phyloP scores from a whole-genome alignment of 2,797 vertebrate species.

The Gastrophryne carolinensis region DNA sequence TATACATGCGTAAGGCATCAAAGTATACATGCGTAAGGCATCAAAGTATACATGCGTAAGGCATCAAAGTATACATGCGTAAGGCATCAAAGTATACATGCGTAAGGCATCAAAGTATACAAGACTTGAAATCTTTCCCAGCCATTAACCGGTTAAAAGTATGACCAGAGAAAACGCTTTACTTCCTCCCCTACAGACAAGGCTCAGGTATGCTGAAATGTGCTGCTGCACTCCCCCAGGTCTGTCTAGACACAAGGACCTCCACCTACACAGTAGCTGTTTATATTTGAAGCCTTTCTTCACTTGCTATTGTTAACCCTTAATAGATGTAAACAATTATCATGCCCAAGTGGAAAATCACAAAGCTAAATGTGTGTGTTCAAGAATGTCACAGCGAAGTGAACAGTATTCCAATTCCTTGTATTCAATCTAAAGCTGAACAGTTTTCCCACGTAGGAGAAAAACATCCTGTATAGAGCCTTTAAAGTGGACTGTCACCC shows the following conservation, averaged over 20 bases:
- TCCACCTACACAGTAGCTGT: neutral
- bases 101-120: too few relatives aligned
- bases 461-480: too few relatives aligned
- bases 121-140: too few relatives aligned
- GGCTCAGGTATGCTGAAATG: neutral
- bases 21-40: too few relatives aligned
- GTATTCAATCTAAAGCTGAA: neutral
- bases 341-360: neutral
- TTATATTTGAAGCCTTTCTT: neutral
- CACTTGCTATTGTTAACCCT: neutral
- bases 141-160: neutral
- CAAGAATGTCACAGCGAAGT: neutral
- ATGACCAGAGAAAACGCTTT: neutral
- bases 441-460: too few relatives aligned
- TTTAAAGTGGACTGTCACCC: too few relatives aligned
- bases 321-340: neutral
- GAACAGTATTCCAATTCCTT: neutral
- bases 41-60: too few relatives aligned
- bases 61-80: too few relatives aligned
- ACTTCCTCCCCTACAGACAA: constrained; percentile 1
- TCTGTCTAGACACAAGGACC: constrained; percentile 26
- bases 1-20: too few relatives aligned
- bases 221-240: constrained; percentile 4
- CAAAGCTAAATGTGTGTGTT: neutral
- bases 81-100: too few relatives aligned